Evolutionary conservation across 2,113 vertebrate species (phyloP), one percentile per base, ranked within the genome.

Genomic region (Rhineura floridana): DNA sequence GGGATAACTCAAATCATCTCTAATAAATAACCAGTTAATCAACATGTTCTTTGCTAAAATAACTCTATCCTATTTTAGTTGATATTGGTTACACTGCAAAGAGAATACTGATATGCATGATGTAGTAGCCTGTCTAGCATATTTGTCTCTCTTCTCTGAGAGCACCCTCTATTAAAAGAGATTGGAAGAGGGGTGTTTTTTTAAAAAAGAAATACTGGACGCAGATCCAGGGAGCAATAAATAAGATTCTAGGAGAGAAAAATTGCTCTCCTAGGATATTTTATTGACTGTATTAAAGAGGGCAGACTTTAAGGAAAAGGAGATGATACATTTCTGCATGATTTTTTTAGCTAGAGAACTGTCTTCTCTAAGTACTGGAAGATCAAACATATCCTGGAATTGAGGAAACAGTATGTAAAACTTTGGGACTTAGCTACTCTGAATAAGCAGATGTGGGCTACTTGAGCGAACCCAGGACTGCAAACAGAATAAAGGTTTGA

Each of bases 11-110:
- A 75, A 21, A 33, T 17, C 65, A 33, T n/a, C 23, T 10, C 72
- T 46, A n/a, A 46, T 13, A 10, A 67, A 25, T n/a, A 87, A 1
- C n/a, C 52, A 59, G 59, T 10, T 33, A n/a, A 63, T 55, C 4
- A 90, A 77, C 8, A 30, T 0, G 0, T 46, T 65, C 80, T 2
- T 42, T 3, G 0, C 86, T 80, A 19, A 12, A 88, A 79, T 5
- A 30, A 28, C 83, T 0, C 42, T 85, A 82, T 63, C 15, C 59
- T 15, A 63, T 72, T 46, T 11, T 77, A 59, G 36, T 73, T 10
- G 28, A 39, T 72, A 75, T 12, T 55, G 25, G 8, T 39, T 5
- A 21, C 6, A 76, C 3, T 46, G 52, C 23, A 28, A 76, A 55
- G 48, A 25, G 52, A 75, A 46, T 46, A 46, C 42, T 39, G 13